Percentiles rank a stretch among this genome's conserved stretches.
phyloP scores from a whole-genome alignment of 1,140 invertebrate genomes.

The Heliconius nattereri region DNA sequence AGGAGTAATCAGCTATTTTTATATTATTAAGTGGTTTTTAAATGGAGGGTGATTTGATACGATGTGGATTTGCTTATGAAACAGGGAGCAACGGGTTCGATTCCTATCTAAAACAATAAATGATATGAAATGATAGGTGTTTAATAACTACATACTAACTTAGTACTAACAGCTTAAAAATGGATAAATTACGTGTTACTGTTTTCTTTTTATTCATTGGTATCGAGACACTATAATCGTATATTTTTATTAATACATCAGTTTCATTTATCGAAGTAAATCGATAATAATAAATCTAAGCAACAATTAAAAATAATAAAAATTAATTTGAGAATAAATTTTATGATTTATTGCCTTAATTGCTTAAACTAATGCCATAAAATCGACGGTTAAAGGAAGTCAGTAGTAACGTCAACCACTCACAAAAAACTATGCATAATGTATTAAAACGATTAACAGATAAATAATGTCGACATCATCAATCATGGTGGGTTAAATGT shows the following conservation, averaged over 20 bases:
- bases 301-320: neutral
- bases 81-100: neutral
- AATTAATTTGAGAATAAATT: neutral
- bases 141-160: too few relatives aligned
- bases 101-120: neutral
- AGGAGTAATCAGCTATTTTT: constrained; percentile 3
- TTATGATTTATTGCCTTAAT: constrained; percentile 1
- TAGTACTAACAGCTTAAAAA: too few relatives aligned
- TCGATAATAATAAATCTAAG: neutral
- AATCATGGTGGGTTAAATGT: constrained; percentile 49
- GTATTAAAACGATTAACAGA: constrained; percentile 14
- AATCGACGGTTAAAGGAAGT: constrained; percentile 6
- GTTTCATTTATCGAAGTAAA: neutral
- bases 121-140: too few relatives aligned
- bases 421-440: neutral
- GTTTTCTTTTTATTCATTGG: neutral
- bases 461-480: constrained; percentile 36
- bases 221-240: neutral
- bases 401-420: neutral
- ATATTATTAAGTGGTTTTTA: constrained; percentile 5
- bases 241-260: neutral
- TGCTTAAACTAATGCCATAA: neutral
- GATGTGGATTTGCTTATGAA: neutral
- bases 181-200: neutral
- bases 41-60: neutral